These are phyloP conservation scores for Psammodynastes pulverulentus DNA, from an alignment of 2,113 vertebrate species.

Conservation along the genomic window DNA sequence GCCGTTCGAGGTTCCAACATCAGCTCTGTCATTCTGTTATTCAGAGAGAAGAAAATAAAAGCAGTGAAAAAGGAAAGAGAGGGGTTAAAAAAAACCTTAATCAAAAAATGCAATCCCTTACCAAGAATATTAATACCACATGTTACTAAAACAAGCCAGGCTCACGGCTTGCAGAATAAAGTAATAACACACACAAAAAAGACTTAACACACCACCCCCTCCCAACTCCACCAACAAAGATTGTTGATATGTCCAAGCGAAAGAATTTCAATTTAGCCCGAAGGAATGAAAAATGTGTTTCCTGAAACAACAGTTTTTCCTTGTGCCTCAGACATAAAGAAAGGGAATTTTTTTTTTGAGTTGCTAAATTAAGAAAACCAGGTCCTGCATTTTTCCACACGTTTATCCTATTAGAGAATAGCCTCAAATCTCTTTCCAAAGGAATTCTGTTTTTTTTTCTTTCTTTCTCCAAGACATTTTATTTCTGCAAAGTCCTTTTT, in stretches of 20 bases:
- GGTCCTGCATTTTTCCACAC: neutral
- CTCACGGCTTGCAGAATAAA: neutral
- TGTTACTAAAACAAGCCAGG: neutral
- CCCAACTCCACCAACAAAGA: neutral
- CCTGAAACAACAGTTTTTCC: neutral
- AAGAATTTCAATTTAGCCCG: neutral
- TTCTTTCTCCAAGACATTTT: neutral
- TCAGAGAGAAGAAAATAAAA: neutral
- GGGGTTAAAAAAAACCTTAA: no score
- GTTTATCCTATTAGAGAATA: neutral
- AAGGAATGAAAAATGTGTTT: neutral
- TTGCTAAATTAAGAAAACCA: neutral
- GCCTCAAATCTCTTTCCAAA: neutral
- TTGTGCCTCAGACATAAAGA: neutral
- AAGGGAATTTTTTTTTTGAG: neutral
- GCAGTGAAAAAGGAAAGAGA: neutral
- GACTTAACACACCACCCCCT: neutral
- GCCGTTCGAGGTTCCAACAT: no score
- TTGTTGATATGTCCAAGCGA: neutral
- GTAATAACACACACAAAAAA: neutral
- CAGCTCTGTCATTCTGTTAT: neutral
- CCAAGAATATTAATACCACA: constrained; percentile 9
- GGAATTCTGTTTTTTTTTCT: neutral
- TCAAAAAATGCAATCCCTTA: neutral
- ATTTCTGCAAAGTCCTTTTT: neutral